Conservation (phyloP, 1,140 invertebrate genomes). For the Pinna nobilis region DNA sequence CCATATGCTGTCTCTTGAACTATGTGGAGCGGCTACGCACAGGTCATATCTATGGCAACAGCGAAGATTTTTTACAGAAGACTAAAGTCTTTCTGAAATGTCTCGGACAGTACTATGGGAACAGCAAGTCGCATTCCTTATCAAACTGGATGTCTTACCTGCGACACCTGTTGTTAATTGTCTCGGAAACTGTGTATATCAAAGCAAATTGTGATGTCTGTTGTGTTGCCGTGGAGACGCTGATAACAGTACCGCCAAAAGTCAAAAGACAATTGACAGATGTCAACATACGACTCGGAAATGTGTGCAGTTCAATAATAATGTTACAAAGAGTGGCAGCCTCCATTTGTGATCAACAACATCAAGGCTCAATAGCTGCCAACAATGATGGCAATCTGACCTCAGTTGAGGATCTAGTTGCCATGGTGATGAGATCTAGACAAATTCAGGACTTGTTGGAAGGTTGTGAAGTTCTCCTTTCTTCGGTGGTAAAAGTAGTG, state of each 20-base stretch:
- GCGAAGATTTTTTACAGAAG: slow-evolving; percentile 24
- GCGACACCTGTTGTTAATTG: slow-evolving; percentile 20
- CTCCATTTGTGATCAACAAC: slow-evolving; percentile 13
- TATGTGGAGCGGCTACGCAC: slow-evolving; percentile 16
- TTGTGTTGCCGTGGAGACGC: slow-evolving; percentile 25
- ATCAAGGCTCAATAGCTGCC: not conserved
- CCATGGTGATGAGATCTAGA: slow-evolving; percentile 17
- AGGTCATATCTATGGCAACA: slow-evolving; percentile 19
- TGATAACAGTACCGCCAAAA: slow-evolving; percentile 14
- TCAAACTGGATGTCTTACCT: slow-evolving; percentile 32
- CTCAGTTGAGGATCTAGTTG: slow-evolving; percentile 15
- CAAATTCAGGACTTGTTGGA: slow-evolving; percentile 37
- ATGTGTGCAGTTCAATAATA: slow-evolving; percentile 11
- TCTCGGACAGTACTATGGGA: slow-evolving; percentile 27
- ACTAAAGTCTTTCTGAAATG: slow-evolving; percentile 26
- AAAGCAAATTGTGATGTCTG: slow-evolving; percentile 18
- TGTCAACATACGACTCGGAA: not conserved
- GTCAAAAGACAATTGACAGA: slow-evolving; percentile 18
- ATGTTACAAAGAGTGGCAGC: slow-evolving; percentile 19
- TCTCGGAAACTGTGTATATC: slow-evolving; percentile 32
- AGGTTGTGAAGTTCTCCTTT: slow-evolving; percentile 37
- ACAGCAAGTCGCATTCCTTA: not conserved
- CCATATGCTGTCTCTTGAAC: slow-evolving; percentile 16
- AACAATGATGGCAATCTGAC: not conserved
- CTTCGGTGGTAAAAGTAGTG: slow-evolving; percentile 20